Base-by-base conservation (phyloP, 2,113 vertebrate genomes). In the Zootoca vivipara region DNA sequence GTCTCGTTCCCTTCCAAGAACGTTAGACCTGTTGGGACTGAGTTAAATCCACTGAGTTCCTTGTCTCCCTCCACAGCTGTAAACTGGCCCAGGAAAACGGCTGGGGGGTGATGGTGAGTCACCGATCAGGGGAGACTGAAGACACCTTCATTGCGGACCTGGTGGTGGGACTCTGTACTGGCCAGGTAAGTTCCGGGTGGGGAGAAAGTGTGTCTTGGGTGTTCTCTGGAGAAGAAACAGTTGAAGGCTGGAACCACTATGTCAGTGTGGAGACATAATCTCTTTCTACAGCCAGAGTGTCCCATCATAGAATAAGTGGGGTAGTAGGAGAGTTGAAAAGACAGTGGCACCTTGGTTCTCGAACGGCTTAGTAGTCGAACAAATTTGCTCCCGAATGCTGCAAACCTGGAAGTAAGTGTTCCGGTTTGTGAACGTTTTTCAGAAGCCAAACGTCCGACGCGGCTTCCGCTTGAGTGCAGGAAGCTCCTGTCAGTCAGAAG, bases 31-130 rank as follows among this genome's bases (percentile, higher is more conserved):
- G 3, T 16, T 5, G 89, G 67, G 74, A 46, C 46, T 46, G 46
- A 90, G 42, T 28, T 70, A 69, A 70, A 89, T 26, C 24, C 81
- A 16, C 70, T 78, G 40, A 88, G 16, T 28, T 90, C 91, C 80
- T 69, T 87, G 0, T 78, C 35, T 3, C 8, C 90, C 46, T 46
- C 64, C 73, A 82, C 95, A 99, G 98, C 90, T 99, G 98, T 95
- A 99, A 98, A 89, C 84, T 99, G 97, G 98, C 98, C 85, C 98
- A 99, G 96, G 98, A 98, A 97, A 99, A 98, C 0, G 98, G 98
- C 93, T 99, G 98, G 98, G 98, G 98, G 0, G 98, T 99, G 94
- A 99, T 99, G 98, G 98, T 99, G 93, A 99, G 98, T 89, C 98
- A 99, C 82, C 98, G 98, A 90, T 99, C 98, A 1, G 98, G 98